phyloP scores from a whole-genome alignment of 2,888 invertebrate genomes.

The Choristoneura rosaceana region DNA sequence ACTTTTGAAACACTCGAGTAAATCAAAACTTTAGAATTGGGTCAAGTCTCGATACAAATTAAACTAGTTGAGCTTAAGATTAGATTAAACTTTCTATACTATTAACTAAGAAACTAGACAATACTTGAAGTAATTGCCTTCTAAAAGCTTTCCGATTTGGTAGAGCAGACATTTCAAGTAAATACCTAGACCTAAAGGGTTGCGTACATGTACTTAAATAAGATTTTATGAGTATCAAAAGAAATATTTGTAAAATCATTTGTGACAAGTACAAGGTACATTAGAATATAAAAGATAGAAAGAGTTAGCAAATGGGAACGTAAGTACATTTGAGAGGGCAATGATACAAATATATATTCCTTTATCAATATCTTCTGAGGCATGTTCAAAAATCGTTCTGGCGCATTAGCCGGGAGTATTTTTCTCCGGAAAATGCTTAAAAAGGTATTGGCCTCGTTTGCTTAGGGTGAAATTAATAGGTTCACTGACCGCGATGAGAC shows the following conservation, averaged over 20 bases:
- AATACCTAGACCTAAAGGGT: not conserved
- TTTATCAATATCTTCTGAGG: constrained; percentile 9
- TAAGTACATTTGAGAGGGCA: not conserved
- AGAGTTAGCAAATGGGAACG: not conserved
- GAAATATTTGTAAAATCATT: not conserved
- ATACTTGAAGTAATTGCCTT: constrained; percentile 4
- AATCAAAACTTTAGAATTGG: not conserved
- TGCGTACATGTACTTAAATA: not conserved
- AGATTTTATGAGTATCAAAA: not conserved
- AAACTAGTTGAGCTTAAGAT: not conserved
- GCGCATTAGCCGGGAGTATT: not conserved
- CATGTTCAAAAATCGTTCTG: not conserved
- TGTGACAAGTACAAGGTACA: constrained; percentile 2
- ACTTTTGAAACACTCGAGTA: not conserved
- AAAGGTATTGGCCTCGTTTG: constrained; percentile 29
- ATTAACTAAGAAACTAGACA: not conserved
- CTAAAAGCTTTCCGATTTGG: not conserved
- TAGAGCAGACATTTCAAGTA: not conserved
- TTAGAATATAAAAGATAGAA: not conserved
- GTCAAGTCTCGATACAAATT: not conserved
- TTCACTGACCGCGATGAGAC: constrained; percentile 7
- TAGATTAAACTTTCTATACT: constrained; percentile 1
- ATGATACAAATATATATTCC: not conserved
- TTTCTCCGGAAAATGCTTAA: constrained; percentile 11
- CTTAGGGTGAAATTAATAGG: constrained; percentile 18